Percentiles rank a stretch among this genome's conserved stretches.
phyloP scores from a whole-genome alignment of 2,888 invertebrate genomes.

The Oscheius sp. region DNA sequence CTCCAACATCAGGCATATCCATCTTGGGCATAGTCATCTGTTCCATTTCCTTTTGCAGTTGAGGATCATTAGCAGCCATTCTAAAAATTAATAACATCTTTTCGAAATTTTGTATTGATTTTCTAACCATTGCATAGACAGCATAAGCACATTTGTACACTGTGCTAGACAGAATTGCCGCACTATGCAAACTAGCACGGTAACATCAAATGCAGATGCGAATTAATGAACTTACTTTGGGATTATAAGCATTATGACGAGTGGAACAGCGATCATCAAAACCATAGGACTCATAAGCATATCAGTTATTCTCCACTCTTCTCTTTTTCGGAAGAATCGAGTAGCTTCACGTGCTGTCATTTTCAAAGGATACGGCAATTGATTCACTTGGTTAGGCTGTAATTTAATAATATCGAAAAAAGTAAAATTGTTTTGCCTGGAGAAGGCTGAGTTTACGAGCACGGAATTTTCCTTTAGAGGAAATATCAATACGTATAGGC shows the following conservation, averaged over 20 bases:
- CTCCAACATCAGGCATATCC: conserved; percentile 91
- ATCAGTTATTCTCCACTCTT: conserved; percentile 96
- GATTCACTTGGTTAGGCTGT: conserved; percentile 74
- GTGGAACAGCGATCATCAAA: conserved; percentile 66
- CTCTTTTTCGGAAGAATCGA: conserved; percentile 62
- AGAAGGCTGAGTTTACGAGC: conserved; percentile 93
- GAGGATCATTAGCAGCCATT: conserved; percentile 85
- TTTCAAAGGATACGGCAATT: conserved; percentile 91
- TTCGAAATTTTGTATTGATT: too few relatives aligned
- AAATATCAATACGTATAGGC: conserved; percentile 94
- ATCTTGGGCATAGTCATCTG: conserved; percentile 70
- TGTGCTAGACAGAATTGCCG: background rate
- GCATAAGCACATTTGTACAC: background rate
- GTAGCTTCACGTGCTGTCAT: conserved; percentile 84
- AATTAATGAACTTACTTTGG: conserved; percentile 50
- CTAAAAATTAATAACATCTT: conserved; percentile 70
- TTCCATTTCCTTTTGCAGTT: conserved; percentile 83
- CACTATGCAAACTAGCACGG: background rate
- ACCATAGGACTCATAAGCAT: conserved; percentile 96
- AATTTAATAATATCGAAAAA: conserved; percentile 27
- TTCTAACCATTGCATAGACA: too few relatives aligned
- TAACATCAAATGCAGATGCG: background rate
- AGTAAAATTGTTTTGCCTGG: conserved; percentile 78
- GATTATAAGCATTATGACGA: conserved; percentile 59
- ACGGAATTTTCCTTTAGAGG: conserved; percentile 93